Evolutionary conservation across 53 echinoderm and acorn worm species (phyloP).

Genomic region (Luidia sarsii): DNA sequence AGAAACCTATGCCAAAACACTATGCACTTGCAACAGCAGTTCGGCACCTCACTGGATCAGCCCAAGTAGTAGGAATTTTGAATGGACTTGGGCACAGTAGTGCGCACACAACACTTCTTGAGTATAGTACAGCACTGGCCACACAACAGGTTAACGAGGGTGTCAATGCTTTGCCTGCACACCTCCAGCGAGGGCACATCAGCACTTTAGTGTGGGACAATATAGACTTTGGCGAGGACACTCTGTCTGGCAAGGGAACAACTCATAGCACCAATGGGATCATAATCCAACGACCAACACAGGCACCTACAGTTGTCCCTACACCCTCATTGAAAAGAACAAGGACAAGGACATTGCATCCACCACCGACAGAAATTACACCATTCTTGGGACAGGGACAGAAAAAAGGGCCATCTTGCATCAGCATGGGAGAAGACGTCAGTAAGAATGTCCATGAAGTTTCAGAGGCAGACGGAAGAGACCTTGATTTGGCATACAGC

Average conservation of each 20-base stretch:
- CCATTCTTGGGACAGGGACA: neutral
- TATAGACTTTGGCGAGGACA: too few relatives aligned
- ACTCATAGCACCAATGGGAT: conserved; percentile 82
- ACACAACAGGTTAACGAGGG: conserved; percentile 7
- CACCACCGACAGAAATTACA: too few relatives aligned
- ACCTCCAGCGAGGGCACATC: neutral
- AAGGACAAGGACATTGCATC: neutral
- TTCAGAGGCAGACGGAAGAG: neutral
- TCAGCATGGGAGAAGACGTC: neutral
- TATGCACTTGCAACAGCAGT: conserved; percentile 50
- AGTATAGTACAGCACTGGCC: conserved; percentile 44
- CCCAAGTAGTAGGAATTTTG: conserved; percentile 30
- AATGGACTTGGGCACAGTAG: conserved; percentile 50
- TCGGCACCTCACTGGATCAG: conserved; percentile 44
- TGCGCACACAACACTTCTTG: conserved; percentile 10
- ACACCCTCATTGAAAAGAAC: neutral
- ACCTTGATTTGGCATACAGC: neutral
- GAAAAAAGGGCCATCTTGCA: neutral
- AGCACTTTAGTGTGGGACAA: neutral
- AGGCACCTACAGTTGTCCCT: neutral
- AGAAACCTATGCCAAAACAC: conserved; percentile 45
- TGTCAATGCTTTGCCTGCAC: conserved; percentile 1
- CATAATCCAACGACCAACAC: conserved; percentile 21
- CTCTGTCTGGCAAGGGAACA: conserved; percentile 22
- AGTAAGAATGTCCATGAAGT: neutral